These are phyloP conservation scores for Eira barbara DNA, from an alignment of 2,113 vertebrate genomes.

Conservation along the genomic window DNA sequence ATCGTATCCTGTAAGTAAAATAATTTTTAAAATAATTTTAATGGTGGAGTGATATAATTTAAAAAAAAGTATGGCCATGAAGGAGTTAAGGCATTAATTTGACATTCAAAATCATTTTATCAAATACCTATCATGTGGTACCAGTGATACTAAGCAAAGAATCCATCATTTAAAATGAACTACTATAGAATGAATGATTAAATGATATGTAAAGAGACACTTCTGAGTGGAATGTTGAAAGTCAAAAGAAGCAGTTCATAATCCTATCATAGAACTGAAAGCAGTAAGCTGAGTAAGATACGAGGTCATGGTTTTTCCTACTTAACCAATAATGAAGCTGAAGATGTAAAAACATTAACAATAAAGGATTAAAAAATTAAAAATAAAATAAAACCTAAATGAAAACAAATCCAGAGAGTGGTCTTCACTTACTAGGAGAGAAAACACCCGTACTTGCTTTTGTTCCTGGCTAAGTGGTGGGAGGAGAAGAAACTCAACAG, in stretches of 20 bases:
- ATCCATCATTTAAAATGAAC: not conserved
- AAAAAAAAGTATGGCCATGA: too few species aligned
- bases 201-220: not conserved
- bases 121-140: not conserved
- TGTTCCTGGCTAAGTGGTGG: not conserved
- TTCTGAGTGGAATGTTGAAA: not conserved
- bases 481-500: not conserved
- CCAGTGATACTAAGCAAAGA: not conserved
- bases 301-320: not conserved
- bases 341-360: not conserved
- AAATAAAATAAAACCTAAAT: not conserved
- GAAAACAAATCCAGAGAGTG: not conserved
- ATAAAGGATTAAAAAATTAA: not conserved
- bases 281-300: not conserved
- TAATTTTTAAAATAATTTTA: not conserved
- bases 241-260: not conserved
- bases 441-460: not conserved
- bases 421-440: not conserved
- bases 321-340: not conserved
- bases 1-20: not conserved
- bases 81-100: not conserved
- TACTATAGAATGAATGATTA: not conserved
- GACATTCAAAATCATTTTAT: not conserved
- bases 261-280: not conserved
- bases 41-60: not conserved